phyloP scores from a whole-genome alignment of 1,140 invertebrate species.

The Atta colombica region DNA sequence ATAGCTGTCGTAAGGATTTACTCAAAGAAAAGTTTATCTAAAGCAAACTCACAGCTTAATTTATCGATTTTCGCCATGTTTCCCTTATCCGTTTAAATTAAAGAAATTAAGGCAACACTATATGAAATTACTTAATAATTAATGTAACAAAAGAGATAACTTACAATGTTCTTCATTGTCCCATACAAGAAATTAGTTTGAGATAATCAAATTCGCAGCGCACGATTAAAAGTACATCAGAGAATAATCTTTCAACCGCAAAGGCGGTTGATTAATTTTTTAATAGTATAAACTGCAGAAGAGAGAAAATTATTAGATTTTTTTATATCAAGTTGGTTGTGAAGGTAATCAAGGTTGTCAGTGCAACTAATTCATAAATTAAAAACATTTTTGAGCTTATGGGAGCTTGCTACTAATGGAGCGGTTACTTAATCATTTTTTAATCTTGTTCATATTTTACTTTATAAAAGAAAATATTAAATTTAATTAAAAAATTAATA shows the following conservation, averaged over 20 bases:
- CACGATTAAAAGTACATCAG: not conserved
- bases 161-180: not conserved
- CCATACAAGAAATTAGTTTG: not conserved
- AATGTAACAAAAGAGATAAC: not conserved
- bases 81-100: slow-evolving; percentile 6
- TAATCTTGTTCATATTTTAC: not conserved
- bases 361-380: slow-evolving; percentile 14
- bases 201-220: not conserved
- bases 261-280: not conserved
- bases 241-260: not conserved
- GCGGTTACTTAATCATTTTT: not conserved
- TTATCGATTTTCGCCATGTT: not conserved
- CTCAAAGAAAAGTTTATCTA: not conserved
- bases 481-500: too few species aligned
- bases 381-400: not conserved
- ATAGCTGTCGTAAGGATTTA: slow-evolving; percentile 10
- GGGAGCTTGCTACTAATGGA: not conserved
- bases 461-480: not conserved
- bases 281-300: not conserved
- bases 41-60: slow-evolving; percentile 4
- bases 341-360: not conserved
- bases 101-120: not conserved
- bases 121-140: slow-evolving; percentile 1
- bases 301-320: not conserved
- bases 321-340: not conserved